Base-by-base conservation (phyloP, 2,888 invertebrate species). In the Prenolepis imparis region DNA sequence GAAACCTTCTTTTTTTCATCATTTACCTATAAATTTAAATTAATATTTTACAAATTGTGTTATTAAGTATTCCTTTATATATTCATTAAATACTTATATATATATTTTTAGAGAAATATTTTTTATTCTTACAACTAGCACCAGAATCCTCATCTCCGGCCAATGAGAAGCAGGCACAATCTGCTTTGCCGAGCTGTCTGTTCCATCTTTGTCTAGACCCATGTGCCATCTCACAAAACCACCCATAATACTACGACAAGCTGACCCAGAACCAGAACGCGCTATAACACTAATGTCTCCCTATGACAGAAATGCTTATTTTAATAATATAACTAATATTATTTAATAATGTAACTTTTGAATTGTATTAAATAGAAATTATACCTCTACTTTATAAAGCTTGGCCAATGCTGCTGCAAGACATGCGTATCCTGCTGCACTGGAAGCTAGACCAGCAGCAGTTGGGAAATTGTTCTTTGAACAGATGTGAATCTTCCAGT, bases 401-500 rank as follows among this genome's bases (percentile, higher is more conserved):
- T 96, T 96, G 0, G 98, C 97, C 81, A 99, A 95, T 0, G 98
- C 97, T 66, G 89, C 83, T 61, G 92, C 92, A 5, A 99, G 95
- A 94, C 99, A 99, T 3, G 99, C 99, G 95, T 99, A 99, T 4
- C 99, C 99, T 59, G 99, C 99, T 39, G 99, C 99, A 82, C 99
- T 99, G 0, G 99, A 99, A 0, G 99, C 99, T 68, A 99, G 95
- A 0, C 99, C 99, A 80, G 99, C 99, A 4, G 99, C 99, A 4
- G 99, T 99, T 15, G 99, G 99, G 93, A 99, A 99, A 95, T 99
- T 99, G 95, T 99, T 99, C 93, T 97, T 97, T 0, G 98, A 98
- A 93, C 97, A 97, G 91, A 98, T 97, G 90, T 97, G 97, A 55
- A 98, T 93, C 92, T 97, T 97, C 97, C 97, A 97, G 21, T 96